phyloP scores from a whole-genome alignment of 2,113 vertebrate genomes.

The Butastur rufipennis region DNA sequence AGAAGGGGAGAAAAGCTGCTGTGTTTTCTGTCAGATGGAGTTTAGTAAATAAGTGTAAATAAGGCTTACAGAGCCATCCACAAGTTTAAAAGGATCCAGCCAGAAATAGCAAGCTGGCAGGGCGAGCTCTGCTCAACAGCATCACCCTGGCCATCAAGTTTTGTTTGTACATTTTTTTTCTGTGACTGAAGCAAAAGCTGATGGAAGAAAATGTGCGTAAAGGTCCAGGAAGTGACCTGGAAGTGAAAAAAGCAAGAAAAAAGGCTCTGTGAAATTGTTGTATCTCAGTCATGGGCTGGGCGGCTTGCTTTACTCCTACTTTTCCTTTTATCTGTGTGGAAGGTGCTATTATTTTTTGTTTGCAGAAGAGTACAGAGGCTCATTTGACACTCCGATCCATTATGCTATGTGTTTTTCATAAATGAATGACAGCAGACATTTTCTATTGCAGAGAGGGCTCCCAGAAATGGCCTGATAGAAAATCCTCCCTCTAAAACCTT shows the following conservation, averaged over 20 bases:
- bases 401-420: not conserved
- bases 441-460: not conserved
- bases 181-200: not conserved
- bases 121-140: not conserved
- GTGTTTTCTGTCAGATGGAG: constrained; percentile 42
- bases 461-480: not conserved
- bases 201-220: not conserved
- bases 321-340: not conserved
- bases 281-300: not conserved
- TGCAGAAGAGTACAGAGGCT: not conserved
- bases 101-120: constrained; percentile 34
- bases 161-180: not conserved
- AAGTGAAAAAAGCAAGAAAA: constrained; percentile 1
- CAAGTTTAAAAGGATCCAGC: constrained; percentile 35
- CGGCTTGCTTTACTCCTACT: not conserved
- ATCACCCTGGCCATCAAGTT: not conserved
- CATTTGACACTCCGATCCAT: not conserved
- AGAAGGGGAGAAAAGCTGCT: not conserved
- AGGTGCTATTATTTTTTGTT: not conserved
- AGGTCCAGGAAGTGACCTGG: constrained; percentile 10
- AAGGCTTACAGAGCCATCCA: constrained; percentile 10
- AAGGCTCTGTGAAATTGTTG: not conserved
- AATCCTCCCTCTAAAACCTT: not conserved
- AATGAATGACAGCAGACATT: not conserved
- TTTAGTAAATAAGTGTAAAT: constrained; percentile 60